phyloP scores from a whole-genome alignment of 2,888 invertebrate species.

The Heliconius hortense region DNA sequence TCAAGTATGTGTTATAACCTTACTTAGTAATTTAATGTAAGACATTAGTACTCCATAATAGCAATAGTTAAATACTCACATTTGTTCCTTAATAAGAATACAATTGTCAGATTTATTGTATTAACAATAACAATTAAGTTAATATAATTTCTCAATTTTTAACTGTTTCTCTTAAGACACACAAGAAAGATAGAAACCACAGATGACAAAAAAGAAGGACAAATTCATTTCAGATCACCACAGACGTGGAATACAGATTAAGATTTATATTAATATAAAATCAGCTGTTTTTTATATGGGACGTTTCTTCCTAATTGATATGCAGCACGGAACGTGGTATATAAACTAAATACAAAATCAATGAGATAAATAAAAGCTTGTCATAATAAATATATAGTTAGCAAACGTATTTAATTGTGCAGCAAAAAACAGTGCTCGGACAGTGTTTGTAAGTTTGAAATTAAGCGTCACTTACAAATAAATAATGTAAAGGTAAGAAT shows the following conservation, averaged over 20 bases:
- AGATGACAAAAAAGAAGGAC: background rate
- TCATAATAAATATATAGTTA: no score
- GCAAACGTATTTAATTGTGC: no score
- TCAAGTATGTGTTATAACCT: slow-evolving; percentile 37
- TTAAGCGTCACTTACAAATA: no score
- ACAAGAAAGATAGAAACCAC: slow-evolving; percentile 5
- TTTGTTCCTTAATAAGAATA: background rate
- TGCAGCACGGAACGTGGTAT: background rate
- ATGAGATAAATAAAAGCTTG: background rate
- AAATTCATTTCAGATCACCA: background rate
- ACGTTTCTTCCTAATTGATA: no score
- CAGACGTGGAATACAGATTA: background rate
- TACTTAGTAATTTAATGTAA: slow-evolving; percentile 21
- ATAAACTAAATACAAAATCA: background rate
- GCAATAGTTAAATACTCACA: background rate
- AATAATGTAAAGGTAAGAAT: no score
- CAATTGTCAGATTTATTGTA: background rate
- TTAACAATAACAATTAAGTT: background rate
- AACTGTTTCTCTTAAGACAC: slow-evolving; percentile 1
- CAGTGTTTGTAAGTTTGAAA: no score
- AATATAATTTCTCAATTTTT: background rate
- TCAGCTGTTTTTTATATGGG: no score
- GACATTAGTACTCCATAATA: background rate
- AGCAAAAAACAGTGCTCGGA: no score
- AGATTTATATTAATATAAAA: no score